Evolutionary conservation across 2,797 vertebrate species (phyloP).

Genomic region (Thripadectes ignobilis): DNA sequence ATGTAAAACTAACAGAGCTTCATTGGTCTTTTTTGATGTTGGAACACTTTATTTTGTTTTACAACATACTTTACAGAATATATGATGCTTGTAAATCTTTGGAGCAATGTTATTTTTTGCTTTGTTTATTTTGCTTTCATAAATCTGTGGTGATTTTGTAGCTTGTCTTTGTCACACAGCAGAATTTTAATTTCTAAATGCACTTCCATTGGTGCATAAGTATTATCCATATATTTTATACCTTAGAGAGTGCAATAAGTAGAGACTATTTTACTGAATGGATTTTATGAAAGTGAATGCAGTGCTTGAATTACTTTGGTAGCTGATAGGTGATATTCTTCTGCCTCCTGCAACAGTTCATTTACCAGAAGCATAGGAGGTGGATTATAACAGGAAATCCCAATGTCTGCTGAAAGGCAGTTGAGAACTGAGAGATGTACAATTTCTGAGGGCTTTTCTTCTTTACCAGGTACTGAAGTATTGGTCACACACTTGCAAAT

Average conservation of each 20-base stretch:
- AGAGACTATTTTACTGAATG: neutral
- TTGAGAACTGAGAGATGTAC: neutral
- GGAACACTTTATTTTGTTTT: conserved; percentile 34
- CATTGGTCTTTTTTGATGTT: neutral
- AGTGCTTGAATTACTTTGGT: neutral
- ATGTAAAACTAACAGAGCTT: neutral
- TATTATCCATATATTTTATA: neutral
- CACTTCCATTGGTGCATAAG: neutral
- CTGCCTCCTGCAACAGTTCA: neutral
- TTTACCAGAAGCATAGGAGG: neutral
- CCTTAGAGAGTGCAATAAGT: neutral
- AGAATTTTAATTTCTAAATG: conserved; percentile 2
- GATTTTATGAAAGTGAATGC: neutral
- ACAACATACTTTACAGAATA: neutral
- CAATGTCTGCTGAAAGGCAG: neutral
- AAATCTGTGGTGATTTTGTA: neutral
- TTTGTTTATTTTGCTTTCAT: neutral
- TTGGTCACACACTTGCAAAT: neutral
- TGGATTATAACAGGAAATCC: neutral
- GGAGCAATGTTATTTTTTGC: neutral
- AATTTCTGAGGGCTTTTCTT: neutral
- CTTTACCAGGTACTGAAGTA: neutral
- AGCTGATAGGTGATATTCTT: neutral
- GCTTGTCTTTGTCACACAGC: neutral
- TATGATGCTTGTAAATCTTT: neutral